These are phyloP conservation scores for Microctonus aethiopoides DNA, from an alignment of 2,888 invertebrate genomes.

Conservation along the genomic window DNA sequence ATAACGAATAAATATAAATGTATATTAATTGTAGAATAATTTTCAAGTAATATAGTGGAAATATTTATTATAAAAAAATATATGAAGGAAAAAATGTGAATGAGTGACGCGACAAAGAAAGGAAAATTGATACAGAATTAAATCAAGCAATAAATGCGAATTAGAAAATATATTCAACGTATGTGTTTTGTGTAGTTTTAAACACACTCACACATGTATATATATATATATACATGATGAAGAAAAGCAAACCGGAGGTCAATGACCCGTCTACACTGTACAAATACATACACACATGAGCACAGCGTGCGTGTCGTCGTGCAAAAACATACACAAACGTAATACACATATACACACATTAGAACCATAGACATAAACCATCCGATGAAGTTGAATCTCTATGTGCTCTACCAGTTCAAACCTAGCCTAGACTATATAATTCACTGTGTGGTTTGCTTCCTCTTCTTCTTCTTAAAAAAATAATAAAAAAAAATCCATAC, in stretches of 20 bases:
- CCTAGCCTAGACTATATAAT: constrained; percentile 49
- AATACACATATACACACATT: constrained; percentile 34
- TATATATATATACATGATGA: constrained; percentile 44
- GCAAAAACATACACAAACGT: constrained; percentile 26
- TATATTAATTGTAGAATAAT: background rate
- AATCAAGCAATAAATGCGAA: background rate
- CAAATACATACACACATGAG: constrained; percentile 26
- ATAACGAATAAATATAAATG: background rate
- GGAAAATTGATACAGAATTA: constrained; percentile 13
- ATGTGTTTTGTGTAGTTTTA: constrained; percentile 61
- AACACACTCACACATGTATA: constrained; percentile 43
- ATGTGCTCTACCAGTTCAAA: constrained; percentile 40
- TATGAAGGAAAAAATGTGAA: background rate
- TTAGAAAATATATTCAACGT: constrained; percentile 43
- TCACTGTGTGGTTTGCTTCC: background rate
- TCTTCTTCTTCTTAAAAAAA: too few relatives aligned
- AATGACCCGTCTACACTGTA: constrained; percentile 62
- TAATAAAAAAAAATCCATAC: too few relatives aligned
- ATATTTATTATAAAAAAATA: background rate
- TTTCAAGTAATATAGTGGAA: background rate
- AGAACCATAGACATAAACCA: constrained; percentile 49
- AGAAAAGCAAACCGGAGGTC: constrained; percentile 61
- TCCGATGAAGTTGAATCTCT: constrained; percentile 57
- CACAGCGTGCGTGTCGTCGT: constrained; percentile 22
- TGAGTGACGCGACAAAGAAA: background rate